Conservation (phyloP, 2,113 vertebrate species). For the Hippocampus barbouri region DNA sequence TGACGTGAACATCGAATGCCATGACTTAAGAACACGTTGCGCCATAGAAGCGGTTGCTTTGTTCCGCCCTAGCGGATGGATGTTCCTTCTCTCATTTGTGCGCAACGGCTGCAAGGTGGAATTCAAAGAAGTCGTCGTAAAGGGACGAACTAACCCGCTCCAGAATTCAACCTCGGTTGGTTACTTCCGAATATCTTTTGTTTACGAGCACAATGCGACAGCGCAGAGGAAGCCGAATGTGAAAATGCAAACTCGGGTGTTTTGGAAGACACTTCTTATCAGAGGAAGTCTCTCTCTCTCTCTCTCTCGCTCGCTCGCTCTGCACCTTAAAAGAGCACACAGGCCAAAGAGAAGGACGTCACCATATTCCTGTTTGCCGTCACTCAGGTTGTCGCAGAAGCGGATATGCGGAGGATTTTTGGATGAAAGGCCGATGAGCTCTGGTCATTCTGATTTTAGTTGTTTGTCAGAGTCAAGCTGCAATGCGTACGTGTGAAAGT, state of each 20-base stretch:
- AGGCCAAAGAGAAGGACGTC: conserved; percentile 33
- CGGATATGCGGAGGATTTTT: not conserved
- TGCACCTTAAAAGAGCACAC: conserved; percentile 24
- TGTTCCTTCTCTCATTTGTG: no score
- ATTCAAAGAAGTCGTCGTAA: not conserved
- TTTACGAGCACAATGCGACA: not conserved
- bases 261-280: conserved; percentile 14
- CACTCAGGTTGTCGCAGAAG: conserved; percentile 4
- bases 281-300: conserved; percentile 43
- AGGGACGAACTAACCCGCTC: not conserved
- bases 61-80: no score
- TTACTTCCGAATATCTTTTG: not conserved
- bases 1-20: no score
- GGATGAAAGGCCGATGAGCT: not conserved
- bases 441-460: not conserved
- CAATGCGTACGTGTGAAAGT: not conserved
- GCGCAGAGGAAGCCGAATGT: conserved; percentile 9
- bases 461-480: not conserved
- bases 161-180: not conserved
- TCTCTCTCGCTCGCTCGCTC: not conserved
- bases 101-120: not conserved
- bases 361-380: conserved; percentile 33
- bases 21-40: no score
- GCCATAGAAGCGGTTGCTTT: not conserved
- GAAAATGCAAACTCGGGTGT: conserved; percentile 15